Conservation (phyloP, 2,113 vertebrate species). For the Sinocyclocheilus grahami region DNA sequence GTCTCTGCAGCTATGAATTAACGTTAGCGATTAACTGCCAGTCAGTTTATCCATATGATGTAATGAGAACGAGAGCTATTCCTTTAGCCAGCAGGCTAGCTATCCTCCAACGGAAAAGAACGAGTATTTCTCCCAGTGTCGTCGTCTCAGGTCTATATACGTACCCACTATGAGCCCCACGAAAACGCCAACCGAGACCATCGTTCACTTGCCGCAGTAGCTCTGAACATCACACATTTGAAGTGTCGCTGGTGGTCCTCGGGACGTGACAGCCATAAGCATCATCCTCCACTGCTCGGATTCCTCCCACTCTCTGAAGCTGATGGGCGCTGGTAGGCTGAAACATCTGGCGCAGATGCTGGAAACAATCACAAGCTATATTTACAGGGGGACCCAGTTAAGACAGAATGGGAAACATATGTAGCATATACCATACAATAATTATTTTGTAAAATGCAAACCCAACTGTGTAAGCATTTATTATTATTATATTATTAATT, state of each 20-base stretch:
- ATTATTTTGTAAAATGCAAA: background rate
- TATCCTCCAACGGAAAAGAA: slow-evolving; percentile 12
- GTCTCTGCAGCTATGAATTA: background rate
- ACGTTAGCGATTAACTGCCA: background rate
- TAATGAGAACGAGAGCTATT: slow-evolving; percentile 29
- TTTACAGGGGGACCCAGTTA: background rate
- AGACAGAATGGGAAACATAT: slow-evolving; percentile 9
- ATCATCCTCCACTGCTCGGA: slow-evolving; percentile 59
- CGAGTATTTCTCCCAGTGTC: background rate
- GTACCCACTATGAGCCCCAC: slow-evolving; percentile 73
- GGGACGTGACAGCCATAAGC: slow-evolving; percentile 66
- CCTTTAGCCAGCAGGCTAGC: slow-evolving; percentile 48
- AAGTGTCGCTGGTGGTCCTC: slow-evolving; percentile 51
- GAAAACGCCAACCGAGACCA: slow-evolving; percentile 66
- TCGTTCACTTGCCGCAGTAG: slow-evolving; percentile 56
- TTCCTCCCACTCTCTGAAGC: slow-evolving; percentile 50
- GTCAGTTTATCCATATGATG: background rate
- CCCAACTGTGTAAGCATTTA: background rate
- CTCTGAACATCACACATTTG: slow-evolving; percentile 56
- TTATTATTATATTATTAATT: background rate
- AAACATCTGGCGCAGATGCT: slow-evolving; percentile 75
- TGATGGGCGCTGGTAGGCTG: slow-evolving; percentile 66
- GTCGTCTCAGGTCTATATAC: slow-evolving; percentile 58
- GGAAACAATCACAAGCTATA: slow-evolving; percentile 67
- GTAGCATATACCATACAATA: background rate